Conservation (phyloP, 2,113 vertebrate species). For the Tauraco erythrolophus region DNA sequence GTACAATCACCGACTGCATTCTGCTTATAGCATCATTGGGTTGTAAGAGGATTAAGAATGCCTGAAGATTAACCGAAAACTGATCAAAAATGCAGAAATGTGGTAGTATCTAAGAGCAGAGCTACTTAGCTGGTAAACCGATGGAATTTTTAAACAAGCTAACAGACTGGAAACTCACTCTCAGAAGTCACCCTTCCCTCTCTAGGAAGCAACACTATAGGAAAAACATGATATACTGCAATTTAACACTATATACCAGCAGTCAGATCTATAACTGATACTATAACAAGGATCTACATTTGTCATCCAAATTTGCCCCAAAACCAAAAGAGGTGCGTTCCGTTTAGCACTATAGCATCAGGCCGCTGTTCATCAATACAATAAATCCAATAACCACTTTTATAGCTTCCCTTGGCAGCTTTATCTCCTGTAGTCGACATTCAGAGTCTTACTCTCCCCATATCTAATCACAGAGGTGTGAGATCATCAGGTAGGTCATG, state of each 20-base stretch:
- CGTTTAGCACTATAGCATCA: background rate
- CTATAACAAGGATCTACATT: background rate
- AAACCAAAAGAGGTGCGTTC: background rate
- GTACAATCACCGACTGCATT: background rate
- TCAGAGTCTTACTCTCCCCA: background rate
- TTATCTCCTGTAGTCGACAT: background rate
- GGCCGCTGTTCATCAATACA: background rate
- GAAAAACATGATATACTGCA: background rate
- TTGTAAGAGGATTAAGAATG: background rate
- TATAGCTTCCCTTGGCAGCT: background rate
- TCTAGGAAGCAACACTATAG: background rate
- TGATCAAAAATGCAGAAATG: background rate
- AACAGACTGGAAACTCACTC: background rate
- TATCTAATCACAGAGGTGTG: background rate
- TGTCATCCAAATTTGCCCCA: background rate
- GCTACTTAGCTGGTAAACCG: background rate
- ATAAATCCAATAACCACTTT: background rate
- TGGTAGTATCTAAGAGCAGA: background rate
- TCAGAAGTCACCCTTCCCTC: background rate
- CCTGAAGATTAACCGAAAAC: background rate
- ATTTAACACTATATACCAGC: background rate
- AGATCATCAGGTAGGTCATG: accelerated
- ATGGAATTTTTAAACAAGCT: background rate
- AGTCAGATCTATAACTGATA: background rate
- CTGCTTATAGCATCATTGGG: background rate